Base-by-base conservation (phyloP, 2,113 vertebrate species). In the Psephotus haematonotus region DNA sequence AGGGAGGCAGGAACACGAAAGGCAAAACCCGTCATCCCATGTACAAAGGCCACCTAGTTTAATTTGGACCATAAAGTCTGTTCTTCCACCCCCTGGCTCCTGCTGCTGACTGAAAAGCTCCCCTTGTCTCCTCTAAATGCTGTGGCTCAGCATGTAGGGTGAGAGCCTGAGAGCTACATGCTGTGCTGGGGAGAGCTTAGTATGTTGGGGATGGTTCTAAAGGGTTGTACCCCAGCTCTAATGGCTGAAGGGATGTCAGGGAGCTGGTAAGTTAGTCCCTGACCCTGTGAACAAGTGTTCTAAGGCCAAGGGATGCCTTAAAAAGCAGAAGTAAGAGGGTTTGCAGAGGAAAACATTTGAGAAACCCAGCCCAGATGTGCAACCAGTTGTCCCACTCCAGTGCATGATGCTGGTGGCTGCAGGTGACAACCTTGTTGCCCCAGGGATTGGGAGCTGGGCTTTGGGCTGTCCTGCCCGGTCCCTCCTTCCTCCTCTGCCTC, bases 331-430 rank as follows among this genome's bases (percentile, higher is more conserved):
- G 7, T 39, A 33, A 29, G 44, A n/a, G 44, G 20, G 10, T 70
- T 44, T 28, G 3, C 6, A 3, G 2, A 1, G 35, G 44, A 68
- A 18, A 7, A 10, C 0, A 5, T 0, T 35, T 7, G 8, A 60
- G n/a, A 25, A 41, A 39, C 19, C 12, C 68, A 72, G 20, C 50
- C 19, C 52, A 37, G 35, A 31, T 35, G 29, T 6, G 53, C 41
- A 41, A 1, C 0, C 22, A 4, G 52, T 31, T 8, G 22, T 4
- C 7, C 28, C 10, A 7, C 4, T 39, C 7, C 9, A 11, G 1
- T 6, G 17, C 11, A 8, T 28, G 65, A 4, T 37, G n/a, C 55
- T 0, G 7, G 67, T 11, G 29, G 35, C 70, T 24, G 39, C n/a
- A 18, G 39, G 64, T 50, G 47, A 28, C 69, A 59, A 17, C 37